Evolutionary conservation across 2,888 invertebrate species (phyloP), one percentile per base, ranked within the genome.

Genomic region (Drosophila hamatofila): DNA sequence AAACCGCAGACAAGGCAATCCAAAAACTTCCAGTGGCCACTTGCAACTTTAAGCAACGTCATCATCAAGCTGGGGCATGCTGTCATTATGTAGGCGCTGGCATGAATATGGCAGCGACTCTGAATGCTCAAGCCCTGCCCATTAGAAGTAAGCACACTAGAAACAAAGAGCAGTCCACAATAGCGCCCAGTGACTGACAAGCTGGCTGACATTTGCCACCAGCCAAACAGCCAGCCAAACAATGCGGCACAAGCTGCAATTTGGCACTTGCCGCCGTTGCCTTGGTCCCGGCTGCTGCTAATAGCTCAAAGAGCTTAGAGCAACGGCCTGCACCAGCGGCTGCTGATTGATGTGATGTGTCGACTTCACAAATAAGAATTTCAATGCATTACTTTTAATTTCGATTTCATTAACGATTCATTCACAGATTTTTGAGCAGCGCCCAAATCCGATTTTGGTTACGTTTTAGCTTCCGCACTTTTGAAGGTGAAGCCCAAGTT

Each of bases 41-140:
- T 87, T 84, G 74, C 49, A 59, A 56, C 70, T 52, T 88, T 83
- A 76, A 75, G 84, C 84, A 69, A 49, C 69, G 84, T 84, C 84
- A 84, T 86, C 81, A 62, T 63, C 27, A 52, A 62, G 66, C 70
- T 79, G 27, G 60, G 51, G 58, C 70, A 44, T 23, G 66, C 63
- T 66, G 83, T 68, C 75, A 73, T 79, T 76, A 74, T 79, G 68
- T 65, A 75, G 67, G 75, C 57, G 67, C 75, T 41, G 58, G 42
- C 23, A 62, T n/a, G 27, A 46, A 48, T 66, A 54, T 48, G 54
- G 42, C 35, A 55, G 41, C 42, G 39, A 66, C 52, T 66, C 21
- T 23, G 37, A 57, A 76, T 72, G 58, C 78, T 61, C 68, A 27
- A 52, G 49, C 69, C 44, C 44, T n/a, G 51, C 33, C 52, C 68